phyloP scores from a whole-genome alignment of 1,140 invertebrate species.

The Apis laboriosa region DNA sequence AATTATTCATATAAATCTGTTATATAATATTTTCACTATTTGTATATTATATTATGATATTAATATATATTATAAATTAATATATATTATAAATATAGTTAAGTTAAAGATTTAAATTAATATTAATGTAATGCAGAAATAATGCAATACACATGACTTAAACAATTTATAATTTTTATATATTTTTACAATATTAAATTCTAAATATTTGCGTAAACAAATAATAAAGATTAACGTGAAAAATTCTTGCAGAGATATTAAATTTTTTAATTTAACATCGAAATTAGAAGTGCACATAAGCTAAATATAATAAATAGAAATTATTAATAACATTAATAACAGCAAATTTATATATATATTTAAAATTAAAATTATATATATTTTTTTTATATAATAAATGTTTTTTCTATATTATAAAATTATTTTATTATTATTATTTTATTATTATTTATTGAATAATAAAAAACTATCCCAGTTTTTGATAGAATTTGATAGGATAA shows the following conservation, averaged over 20 bases:
- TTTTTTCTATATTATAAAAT: no score
- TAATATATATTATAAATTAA: neutral
- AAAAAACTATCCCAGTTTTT: neutral
- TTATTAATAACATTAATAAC: neutral
- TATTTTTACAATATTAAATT: neutral
- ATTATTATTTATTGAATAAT: no score
- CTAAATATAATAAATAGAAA: neutral
- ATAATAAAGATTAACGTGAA: no score
- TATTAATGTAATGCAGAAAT: no score
- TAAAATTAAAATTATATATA: no score
- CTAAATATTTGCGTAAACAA: no score
- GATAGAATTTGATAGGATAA: neutral
- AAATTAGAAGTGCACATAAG: neutral
- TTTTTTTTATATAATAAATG: neutral
- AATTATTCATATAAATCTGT: neutral
- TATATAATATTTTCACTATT: slow-evolving; percentile 6
- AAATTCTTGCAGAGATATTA: neutral
- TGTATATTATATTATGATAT: neutral
- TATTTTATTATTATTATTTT: neutral
- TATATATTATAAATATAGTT: no score
- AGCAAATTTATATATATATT: no score
- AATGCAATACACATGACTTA: no score
- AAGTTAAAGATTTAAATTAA: no score
- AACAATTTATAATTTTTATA: neutral
- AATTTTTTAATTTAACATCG: neutral